Conservation (phyloP, 2,888 invertebrate genomes). For the Netelia virgata region DNA sequence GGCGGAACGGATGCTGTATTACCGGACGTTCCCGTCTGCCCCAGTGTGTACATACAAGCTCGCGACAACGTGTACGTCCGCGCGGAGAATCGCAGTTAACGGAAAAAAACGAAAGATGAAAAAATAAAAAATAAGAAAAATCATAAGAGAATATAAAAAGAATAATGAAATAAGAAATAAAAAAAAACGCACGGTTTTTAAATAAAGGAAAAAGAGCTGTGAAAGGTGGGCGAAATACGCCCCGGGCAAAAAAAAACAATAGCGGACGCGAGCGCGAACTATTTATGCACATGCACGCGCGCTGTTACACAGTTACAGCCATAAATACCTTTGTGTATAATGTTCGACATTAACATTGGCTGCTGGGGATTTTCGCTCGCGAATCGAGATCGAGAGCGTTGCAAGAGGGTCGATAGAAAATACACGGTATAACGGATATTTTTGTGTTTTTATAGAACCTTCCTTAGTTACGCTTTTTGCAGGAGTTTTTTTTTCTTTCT, state of each 20-base stretch:
- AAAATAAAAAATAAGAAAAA: conserved; percentile 10
- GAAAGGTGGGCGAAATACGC: conserved; percentile 50
- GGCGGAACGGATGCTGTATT: conserved; percentile 61
- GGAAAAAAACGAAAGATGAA: conserved; percentile 45
- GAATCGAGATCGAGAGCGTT: too few relatives aligned
- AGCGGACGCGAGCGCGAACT: conserved; percentile 45
- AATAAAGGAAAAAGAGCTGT: not conserved
- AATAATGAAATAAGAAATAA: not conserved
- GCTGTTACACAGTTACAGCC: too few relatives aligned
- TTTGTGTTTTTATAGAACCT: too few relatives aligned
- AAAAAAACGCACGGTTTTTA: too few relatives aligned
- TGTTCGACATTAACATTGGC: too few relatives aligned
- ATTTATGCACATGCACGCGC: not conserved
- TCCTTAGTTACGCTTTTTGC: too few relatives aligned
- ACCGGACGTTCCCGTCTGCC: not conserved
- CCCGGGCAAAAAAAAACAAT: conserved; percentile 27
- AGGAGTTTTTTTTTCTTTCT: too few relatives aligned
- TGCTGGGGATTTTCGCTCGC: too few relatives aligned
- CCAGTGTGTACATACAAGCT: not conserved
- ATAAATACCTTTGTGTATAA: too few relatives aligned
- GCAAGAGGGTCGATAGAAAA: too few relatives aligned
- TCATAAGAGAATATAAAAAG: not conserved
- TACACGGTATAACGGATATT: too few relatives aligned
- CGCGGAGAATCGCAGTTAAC: conserved; percentile 37
- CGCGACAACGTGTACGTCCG: conserved; percentile 36